phyloP scores from a whole-genome alignment of 2,797 vertebrate species.

The Enteromius mattozi region DNA sequence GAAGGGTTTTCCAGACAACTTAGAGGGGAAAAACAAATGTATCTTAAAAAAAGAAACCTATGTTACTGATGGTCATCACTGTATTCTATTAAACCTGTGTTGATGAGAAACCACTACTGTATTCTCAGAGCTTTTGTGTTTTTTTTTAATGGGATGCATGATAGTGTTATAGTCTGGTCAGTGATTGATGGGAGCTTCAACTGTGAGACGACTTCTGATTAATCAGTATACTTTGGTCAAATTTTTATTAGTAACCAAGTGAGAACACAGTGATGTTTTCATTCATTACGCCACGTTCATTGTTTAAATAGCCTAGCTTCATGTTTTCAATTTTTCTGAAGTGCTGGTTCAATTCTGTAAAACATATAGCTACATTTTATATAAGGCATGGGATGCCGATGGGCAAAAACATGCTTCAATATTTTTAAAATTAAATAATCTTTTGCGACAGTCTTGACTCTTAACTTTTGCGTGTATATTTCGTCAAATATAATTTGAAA shows the following conservation, averaged over 20 bases:
- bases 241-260: not conserved
- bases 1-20: slow-evolving; percentile 64
- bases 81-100: slow-evolving; percentile 56
- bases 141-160: not conserved
- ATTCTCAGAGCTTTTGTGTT: slow-evolving; percentile 4
- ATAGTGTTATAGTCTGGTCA: not conserved
- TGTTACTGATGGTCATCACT: slow-evolving; percentile 51
- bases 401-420: too few species aligned
- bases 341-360: too few species aligned
- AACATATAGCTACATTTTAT: too few species aligned
- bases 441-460: not conserved
- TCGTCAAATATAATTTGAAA: not conserved
- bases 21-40: slow-evolving; percentile 44
- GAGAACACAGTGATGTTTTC: not conserved
- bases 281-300: not conserved
- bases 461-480: not conserved
- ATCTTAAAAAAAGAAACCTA: slow-evolving; percentile 41
- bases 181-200: not conserved
- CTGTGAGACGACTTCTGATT: too few species aligned
- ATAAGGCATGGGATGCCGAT: too few species aligned
- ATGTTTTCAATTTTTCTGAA: too few species aligned
- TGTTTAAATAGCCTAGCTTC: too few species aligned
- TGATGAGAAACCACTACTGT: slow-evolving; percentile 43
- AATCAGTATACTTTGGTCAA: not conserved
- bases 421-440: not conserved